phyloP scores from a whole-genome alignment of 2,113 vertebrate species.

The Pteruthius melanotis region DNA sequence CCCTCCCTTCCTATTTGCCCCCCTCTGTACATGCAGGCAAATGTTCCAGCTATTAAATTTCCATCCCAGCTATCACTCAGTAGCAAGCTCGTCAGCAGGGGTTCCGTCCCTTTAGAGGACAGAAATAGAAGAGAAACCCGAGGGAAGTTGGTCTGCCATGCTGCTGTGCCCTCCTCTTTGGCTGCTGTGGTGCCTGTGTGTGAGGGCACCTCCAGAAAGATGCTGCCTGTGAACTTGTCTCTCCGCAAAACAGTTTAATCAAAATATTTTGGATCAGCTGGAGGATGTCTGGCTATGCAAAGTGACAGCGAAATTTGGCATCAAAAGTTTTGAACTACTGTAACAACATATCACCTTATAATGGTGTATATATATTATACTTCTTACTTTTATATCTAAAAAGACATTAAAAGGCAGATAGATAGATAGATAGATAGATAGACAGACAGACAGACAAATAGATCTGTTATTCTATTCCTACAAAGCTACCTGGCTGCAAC shows the following conservation, averaged over 20 bases:
- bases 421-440: background rate
- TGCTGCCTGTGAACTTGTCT: background rate
- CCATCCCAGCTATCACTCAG: background rate
- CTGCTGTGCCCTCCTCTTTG: background rate
- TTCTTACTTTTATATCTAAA: background rate
- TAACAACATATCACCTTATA: background rate
- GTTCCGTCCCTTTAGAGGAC: background rate
- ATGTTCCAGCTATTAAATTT: background rate
- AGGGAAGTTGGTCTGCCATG: background rate
- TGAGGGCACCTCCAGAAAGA: background rate
- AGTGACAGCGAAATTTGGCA: background rate
- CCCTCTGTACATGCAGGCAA: background rate
- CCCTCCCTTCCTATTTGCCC: background rate
- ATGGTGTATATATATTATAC: background rate
- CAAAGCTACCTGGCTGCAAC: background rate
- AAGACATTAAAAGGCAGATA: background rate
- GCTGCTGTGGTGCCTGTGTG: background rate
- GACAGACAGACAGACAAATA: fast-evolving
- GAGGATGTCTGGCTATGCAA: background rate
- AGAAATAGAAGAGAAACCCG: background rate
- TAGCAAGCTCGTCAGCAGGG: background rate
- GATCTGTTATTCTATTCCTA: background rate
- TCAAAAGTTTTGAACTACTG: background rate
- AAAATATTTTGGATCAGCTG: background rate
- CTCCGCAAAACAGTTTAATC: background rate